Evolutionary conservation across 1,140 invertebrate species (phyloP).

Genomic region (Asobara japonica): DNA sequence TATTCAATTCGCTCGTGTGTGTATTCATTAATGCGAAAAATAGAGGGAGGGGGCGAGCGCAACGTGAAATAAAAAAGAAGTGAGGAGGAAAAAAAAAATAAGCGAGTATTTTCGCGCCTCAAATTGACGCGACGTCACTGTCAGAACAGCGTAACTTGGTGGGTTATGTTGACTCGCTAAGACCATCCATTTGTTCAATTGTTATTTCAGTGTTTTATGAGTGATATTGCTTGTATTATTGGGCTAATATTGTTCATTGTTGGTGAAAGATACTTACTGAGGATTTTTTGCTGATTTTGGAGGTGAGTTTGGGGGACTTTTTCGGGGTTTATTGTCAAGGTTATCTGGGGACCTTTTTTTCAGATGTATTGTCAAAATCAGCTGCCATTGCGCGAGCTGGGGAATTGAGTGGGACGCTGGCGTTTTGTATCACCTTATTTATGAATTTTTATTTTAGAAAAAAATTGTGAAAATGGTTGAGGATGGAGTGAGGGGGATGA

Average conservation of each 20-base stretch:
- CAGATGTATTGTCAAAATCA: constrained; percentile 65
- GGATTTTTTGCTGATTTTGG: neutral
- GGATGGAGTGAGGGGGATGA: neutral
- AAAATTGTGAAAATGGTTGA: no score
- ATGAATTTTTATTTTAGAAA: neutral
- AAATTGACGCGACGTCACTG: constrained; percentile 46
- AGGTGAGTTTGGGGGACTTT: neutral
- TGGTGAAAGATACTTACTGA: neutral
- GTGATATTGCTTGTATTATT: neutral
- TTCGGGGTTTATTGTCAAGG: constrained; percentile 45
- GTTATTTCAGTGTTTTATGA: constrained; percentile 12
- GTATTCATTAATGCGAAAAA: neutral
- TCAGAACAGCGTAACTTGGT: constrained; percentile 40
- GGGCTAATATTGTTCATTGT: neutral
- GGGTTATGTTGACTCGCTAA: constrained; percentile 53
- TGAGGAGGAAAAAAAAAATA: constrained; percentile 1
- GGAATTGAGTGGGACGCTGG: neutral
- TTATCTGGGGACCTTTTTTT: constrained; percentile 41
- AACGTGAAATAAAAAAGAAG: constrained; percentile 15
- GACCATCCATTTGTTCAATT: constrained; percentile 21
- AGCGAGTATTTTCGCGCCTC: constrained; percentile 34
- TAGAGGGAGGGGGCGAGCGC: neutral
- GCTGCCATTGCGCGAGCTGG: constrained; percentile 58
- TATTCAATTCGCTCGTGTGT: neutral
- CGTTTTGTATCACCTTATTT: neutral